Evolutionary conservation across 2,888 invertebrate genomes (phyloP).

Genomic region (Archaeoteleia sp.): DNA sequence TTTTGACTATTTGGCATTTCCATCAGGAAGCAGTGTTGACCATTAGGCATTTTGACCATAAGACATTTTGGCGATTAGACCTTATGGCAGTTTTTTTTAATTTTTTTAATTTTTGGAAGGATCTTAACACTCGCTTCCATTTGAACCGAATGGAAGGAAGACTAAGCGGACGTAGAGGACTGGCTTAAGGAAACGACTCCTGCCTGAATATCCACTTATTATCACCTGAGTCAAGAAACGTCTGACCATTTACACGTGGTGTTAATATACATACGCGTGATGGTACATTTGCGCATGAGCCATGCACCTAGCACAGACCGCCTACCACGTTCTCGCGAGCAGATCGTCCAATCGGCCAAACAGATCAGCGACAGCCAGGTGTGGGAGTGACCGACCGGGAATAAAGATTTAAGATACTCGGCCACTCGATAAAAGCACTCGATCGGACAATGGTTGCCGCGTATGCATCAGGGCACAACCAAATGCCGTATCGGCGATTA

Average conservation of each 20-base stretch:
- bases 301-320: conserved; percentile 41
- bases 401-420: conserved; percentile 58
- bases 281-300: conserved; percentile 42
- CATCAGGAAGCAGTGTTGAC: too few relatives aligned
- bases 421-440: conserved; percentile 52
- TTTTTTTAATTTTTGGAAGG: conserved; percentile 1
- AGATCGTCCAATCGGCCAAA: conserved; percentile 51
- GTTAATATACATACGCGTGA: conserved; percentile 29
- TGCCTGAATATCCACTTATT: conserved; percentile 26
- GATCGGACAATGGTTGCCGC: conserved; percentile 59
- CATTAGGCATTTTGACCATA: too few relatives aligned
- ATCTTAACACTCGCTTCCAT: conserved; percentile 5
- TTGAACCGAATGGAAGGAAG: too few relatives aligned
- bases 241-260: conserved; percentile 16
- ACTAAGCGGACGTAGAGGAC: too few relatives aligned
- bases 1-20: too few relatives aligned
- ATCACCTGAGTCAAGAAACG: conserved; percentile 20
- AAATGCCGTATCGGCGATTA: conserved; percentile 53
- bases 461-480: conserved; percentile 57
- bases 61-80: too few relatives aligned
- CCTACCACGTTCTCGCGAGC: conserved; percentile 52
- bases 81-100: too few relatives aligned
- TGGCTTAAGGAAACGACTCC: conserved; percentile 10
- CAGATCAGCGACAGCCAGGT: conserved; percentile 59
- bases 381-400: conserved; percentile 64